A percentile compares a stretch with the other conserved stretches of the same genome.
These are phyloP conservation scores for Lithophane socia DNA, from an alignment of 2,888 invertebrate species.

Conservation along the genomic window DNA sequence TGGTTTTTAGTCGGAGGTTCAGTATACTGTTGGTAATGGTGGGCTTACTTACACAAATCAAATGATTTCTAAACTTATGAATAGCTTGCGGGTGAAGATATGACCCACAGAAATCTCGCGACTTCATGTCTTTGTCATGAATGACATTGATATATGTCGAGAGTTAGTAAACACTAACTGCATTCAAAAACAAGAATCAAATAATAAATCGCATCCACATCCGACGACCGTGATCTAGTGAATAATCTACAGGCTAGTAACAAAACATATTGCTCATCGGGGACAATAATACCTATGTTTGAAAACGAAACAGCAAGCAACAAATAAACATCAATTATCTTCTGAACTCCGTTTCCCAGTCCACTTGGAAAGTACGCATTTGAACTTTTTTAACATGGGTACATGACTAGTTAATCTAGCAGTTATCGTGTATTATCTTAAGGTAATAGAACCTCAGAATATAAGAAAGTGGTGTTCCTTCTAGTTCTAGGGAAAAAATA, in stretches of 20 bases:
- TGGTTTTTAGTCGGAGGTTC: not conserved
- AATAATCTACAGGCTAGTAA: constrained; percentile 25
- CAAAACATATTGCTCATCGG: constrained; percentile 41
- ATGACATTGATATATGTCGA: constrained; percentile 10
- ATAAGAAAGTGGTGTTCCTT: not conserved
- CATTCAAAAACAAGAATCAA: constrained; percentile 48
- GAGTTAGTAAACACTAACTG: constrained; percentile 51
- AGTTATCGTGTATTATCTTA: not conserved
- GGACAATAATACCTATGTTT: constrained; percentile 24
- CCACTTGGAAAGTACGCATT: constrained; percentile 7
- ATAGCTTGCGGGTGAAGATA: not conserved
- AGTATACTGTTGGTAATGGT: not conserved
- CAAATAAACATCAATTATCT: constrained; percentile 4
- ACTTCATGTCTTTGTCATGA: not conserved
- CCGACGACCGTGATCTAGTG: constrained; percentile 27
- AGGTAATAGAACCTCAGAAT: not conserved
- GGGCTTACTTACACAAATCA: no score
- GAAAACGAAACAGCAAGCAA: constrained; percentile 2
- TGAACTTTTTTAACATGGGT: not conserved
- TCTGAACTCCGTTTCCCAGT: constrained; percentile 14
- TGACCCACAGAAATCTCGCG: not conserved
- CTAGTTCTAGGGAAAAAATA: not conserved
- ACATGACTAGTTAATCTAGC: not conserved
- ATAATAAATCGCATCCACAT: constrained; percentile 52
- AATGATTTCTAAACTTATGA: not conserved